These are phyloP conservation scores for Cyanoliseus patagonus DNA, from an alignment of 2,113 vertebrate species.

Conservation along the genomic window DNA sequence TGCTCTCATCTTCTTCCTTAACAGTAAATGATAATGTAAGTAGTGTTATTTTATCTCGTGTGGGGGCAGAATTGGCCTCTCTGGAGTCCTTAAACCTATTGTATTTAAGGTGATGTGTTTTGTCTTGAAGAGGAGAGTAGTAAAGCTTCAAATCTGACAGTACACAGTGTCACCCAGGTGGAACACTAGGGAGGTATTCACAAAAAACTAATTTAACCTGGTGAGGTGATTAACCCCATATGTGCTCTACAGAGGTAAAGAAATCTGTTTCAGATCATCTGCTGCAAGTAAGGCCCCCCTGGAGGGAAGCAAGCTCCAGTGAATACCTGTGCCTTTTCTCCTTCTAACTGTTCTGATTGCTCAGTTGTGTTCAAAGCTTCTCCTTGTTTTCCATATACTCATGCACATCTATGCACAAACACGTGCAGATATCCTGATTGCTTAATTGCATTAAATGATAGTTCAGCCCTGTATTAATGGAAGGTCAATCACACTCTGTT, in stretches of 20 bases:
- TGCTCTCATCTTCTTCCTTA: not conserved
- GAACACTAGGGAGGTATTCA: conserved; percentile 23
- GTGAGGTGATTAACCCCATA: conserved; percentile 2
- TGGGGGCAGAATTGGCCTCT: not conserved
- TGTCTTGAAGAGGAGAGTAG: conserved; percentile 1
- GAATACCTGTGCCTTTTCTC: not conserved
- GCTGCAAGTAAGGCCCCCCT: not conserved
- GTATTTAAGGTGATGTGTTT: conserved; percentile 24
- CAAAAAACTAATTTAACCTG: conserved; percentile 35
- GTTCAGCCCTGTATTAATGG: not conserved
- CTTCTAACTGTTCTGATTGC: not conserved
- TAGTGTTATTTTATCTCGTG: not conserved
- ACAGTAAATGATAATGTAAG: conserved; percentile 2
- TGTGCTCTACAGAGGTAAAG: not conserved
- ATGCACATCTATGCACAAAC: too few relatives aligned
- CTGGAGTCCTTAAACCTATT: not conserved
- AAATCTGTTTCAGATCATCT: conserved; percentile 37
- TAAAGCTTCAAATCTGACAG: conserved; percentile 35
- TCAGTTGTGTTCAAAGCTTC: not conserved
- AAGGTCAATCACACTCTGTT: not conserved
- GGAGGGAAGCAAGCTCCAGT: not conserved
- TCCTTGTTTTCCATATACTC: not conserved
- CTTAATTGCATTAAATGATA: not conserved
- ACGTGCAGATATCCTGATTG: not conserved
- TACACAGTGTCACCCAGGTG: not conserved